phyloP scores from a whole-genome alignment of 1,140 invertebrate species.

The Lordiphosa collinella region DNA sequence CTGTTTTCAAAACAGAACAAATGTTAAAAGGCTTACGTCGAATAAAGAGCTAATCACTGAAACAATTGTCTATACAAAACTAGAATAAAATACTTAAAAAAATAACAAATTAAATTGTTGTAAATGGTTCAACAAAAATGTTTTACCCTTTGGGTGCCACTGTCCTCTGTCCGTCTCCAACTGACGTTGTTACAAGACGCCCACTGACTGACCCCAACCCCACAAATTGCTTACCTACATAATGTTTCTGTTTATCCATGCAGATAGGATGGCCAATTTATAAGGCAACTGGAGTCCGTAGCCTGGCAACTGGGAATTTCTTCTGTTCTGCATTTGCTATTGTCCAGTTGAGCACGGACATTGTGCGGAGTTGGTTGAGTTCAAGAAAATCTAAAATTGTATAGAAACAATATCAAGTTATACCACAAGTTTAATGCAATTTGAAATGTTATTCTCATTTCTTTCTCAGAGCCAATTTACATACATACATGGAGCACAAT shows the following conservation, averaged over 20 bases:
- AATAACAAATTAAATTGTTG: too few relatives aligned
- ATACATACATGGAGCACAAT: too few relatives aligned
- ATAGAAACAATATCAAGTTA: not conserved
- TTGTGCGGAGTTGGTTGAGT: not conserved
- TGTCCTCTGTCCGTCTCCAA: too few relatives aligned
- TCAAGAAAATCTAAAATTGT: not conserved
- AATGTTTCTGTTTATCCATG: conserved; percentile 62
- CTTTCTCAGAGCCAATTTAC: too few relatives aligned
- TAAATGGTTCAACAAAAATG: too few relatives aligned
- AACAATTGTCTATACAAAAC: too few relatives aligned
- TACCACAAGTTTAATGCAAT: not conserved
- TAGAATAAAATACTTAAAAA: too few relatives aligned
- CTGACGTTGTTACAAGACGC: not conserved
- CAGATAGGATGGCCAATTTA: conserved; percentile 31
- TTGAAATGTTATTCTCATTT: not conserved
- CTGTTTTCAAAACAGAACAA: too few relatives aligned
- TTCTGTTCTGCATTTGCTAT: not conserved
- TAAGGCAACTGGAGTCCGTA: conserved; percentile 3
- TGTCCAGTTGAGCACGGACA: too few relatives aligned
- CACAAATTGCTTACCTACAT: conserved; percentile 49
- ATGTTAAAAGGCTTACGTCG: too few relatives aligned
- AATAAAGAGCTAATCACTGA: too few relatives aligned
- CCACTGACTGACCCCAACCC: conserved; percentile 37
- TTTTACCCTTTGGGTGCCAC: not conserved
- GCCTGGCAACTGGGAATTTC: not conserved